Base-by-base conservation (phyloP, 2,888 invertebrate genomes). In the Ptilodon capucinus region DNA sequence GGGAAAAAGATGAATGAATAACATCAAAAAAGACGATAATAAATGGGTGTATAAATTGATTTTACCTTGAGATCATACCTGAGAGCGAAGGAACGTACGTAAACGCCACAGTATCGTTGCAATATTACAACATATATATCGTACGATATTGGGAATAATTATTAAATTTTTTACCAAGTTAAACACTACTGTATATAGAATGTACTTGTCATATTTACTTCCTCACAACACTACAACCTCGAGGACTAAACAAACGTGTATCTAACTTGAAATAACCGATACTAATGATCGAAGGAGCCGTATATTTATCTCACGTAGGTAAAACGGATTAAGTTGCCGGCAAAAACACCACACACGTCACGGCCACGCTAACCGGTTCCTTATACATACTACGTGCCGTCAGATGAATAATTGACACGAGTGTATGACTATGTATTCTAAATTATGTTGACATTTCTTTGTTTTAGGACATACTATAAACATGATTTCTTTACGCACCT, bases 51-150 rank as follows among this genome's bases (percentile, higher is more conserved):
- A 60, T 53, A 65, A 68, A 71, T 68, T 50, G 49, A 57, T 61
- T 58, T 75, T 68, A 74, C 80, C 80, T 79, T 76, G 76, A 68
- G 43, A 59, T 56, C 49, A 49, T 54, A 61, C 51, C 53, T 53
- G 57, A 44, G 48, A 54, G 50, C 30, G 41, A 13, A 43, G 13
- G 34, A 49, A 39, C 46, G 46, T 48, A 51, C 54, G 59, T 54
- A 59, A 60, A 60, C 18, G 38, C 58, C 55, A 56, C 40, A 50
- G 51, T 60, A 57, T 42, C 44, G 45, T 42, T 49, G 46, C 46
- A 45, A 42, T 55, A 49, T 64, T 61, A 42, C 62, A 45, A 55
- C 55, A 61, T 1, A 8, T 19, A 7, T 36, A 34, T 51, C 35
- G 11, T 9, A 35, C 35, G 35, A 35, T 18, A 17, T 35, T 17